Evolutionary conservation across 2,888 invertebrate genomes (phyloP).

Genomic region (Melipona bicolor): DNA sequence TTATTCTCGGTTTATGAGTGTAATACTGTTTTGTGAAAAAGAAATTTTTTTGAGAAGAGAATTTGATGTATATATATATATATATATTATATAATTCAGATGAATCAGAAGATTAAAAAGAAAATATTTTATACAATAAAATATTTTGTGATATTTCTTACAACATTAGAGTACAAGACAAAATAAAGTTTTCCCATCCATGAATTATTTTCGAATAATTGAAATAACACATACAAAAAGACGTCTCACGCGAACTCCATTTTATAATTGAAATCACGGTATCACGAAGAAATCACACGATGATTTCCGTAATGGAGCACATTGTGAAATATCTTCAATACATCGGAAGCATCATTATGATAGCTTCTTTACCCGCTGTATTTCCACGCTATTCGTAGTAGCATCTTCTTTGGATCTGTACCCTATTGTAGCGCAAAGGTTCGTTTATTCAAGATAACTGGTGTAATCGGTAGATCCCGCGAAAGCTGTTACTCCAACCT

Average conservation of each 20-base stretch:
- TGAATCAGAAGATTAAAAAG: too few species aligned
- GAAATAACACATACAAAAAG: neutral
- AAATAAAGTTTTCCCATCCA: too few species aligned
- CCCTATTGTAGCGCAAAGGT: neutral
- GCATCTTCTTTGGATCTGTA: neutral
- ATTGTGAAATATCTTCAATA: constrained; percentile 26
- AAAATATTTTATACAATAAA: too few species aligned
- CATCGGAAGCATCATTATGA: constrained; percentile 22
- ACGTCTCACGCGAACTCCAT: neutral
- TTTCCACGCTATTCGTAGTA: constrained; percentile 16
- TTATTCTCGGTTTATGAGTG: too few species aligned
- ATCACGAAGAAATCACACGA: neutral
- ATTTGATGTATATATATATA: too few species aligned
- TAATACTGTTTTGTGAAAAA: too few species aligned
- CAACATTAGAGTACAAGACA: too few species aligned
- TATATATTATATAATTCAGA: too few species aligned
- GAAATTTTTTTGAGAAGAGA: too few species aligned
- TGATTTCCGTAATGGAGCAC: constrained; percentile 28
- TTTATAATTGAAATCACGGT: constrained; percentile 6
- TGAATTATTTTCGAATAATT: neutral
- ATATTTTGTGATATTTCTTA: too few species aligned
- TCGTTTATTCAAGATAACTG: neutral
- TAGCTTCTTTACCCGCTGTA: constrained; percentile 16
- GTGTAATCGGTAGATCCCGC: constrained; percentile 11
- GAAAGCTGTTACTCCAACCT: constrained; percentile 27